Conservation (phyloP, 2,113 vertebrate species). For the Mirza zaza region DNA sequence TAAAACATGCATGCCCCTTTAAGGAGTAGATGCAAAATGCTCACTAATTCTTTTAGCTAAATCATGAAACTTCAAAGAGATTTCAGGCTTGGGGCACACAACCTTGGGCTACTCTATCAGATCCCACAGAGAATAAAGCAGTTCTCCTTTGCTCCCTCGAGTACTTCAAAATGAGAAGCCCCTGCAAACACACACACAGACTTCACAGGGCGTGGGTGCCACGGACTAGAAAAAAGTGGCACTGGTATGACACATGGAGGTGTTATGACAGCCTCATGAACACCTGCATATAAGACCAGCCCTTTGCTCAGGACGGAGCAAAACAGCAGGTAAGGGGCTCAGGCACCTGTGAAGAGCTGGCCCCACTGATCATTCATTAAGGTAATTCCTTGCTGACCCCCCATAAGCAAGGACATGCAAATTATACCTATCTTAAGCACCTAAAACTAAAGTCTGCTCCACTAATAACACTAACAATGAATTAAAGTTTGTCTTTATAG, state of each 20-base stretch:
- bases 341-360: too few relatives aligned
- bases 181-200: accelerated
- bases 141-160: not conserved
- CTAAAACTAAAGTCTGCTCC: too few relatives aligned
- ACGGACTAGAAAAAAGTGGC: not conserved
- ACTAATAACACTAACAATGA: too few relatives aligned
- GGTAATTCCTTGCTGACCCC: too few relatives aligned
- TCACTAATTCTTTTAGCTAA: not conserved
- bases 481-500: too few relatives aligned
- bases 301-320: accelerated
- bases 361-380: too few relatives aligned
- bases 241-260: not conserved
- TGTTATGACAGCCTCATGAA: not conserved
- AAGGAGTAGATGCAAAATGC: not conserved
- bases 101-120: not conserved
- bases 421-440: too few relatives aligned
- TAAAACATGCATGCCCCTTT: not conserved
- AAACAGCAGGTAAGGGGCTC: too few relatives aligned
- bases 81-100: not conserved
- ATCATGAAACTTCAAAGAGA: not conserved
- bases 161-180: not conserved
- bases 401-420: too few relatives aligned
- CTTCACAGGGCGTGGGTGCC: accelerated
- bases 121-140: accelerated
- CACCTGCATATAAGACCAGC: accelerated